Base-by-base conservation (phyloP, 2,888 invertebrate genomes). In the Frankliniella fusca region DNA sequence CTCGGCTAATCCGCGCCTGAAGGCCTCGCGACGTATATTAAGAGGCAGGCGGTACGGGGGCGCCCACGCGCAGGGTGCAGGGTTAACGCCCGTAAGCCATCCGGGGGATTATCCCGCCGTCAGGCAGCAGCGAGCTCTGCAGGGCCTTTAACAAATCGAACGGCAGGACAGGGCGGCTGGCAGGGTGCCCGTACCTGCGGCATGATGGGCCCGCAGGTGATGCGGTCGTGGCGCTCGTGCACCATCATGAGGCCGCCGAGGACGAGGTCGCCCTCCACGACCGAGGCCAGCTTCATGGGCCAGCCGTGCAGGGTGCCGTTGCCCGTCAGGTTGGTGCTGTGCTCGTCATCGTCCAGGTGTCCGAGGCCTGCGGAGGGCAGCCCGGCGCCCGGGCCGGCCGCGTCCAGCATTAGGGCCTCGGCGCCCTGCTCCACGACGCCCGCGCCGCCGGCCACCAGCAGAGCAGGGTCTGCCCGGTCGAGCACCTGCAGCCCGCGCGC, bases 191-290 rank as follows among this genome's bases (percentile, higher is more conserved):
- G 61, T 5, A 76, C 97, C 88, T 97, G 97, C 0, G 96, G 96
- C 97, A 97, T 97, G 81, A 97, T 94, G 0, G 95, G 95, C 0
- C 97, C 97, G 86, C 97, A 97, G 5, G 94, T 95, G 87, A 94
- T 92, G 81, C 92, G 92, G 85, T 97, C 97, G 85, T 95, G 94
- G 54, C 97, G 90, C 86, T 97, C 96, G 87, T 97, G 97, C 0
- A 97, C 94, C 95, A 97, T 97, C 95, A 97, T 97, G 80, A 97
- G 89, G 0, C 97, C 97, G 15, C 97, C 97, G 1, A 97, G 90
- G 20, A 96, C 92, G 79, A 97, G 90, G 86, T 97, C 94, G 0
- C 97, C 97, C 87, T 95, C 94, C 80, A 97, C 93, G 20, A 94
- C 93, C 0, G 96, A 95, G 85, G 95, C 94, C 86, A 93, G 92